A percentile compares a stretch with the other conserved stretches of the same genome.
These are phyloP conservation scores for Lutjanus campechanus DNA, from an alignment of 2,797 vertebrate genomes.

Conservation along the genomic window DNA sequence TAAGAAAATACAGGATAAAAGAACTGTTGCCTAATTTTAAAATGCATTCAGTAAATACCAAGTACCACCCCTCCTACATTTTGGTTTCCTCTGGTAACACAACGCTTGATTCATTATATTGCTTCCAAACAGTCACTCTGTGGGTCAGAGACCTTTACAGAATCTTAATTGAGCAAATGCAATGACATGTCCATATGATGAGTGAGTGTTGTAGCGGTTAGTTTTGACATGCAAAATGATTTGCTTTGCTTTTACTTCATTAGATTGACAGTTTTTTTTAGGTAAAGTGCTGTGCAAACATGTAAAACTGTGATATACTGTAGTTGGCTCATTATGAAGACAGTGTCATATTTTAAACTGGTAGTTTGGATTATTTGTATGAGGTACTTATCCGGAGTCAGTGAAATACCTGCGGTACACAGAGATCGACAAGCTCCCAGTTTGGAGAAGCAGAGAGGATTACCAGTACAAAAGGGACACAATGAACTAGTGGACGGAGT, in stretches of 20 bases:
- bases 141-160: not conserved
- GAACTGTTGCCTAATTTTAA: not conserved
- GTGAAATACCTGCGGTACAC: too few species aligned
- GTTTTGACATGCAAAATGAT: not conserved
- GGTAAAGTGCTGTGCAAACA: conserved; percentile 18
- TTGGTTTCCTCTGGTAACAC: not conserved
- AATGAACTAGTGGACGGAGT: too few species aligned
- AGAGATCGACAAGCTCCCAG: too few species aligned
- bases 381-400: too few species aligned
- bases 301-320: not conserved
- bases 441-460: too few species aligned
- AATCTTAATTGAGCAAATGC: not conserved
- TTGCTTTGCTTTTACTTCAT: not conserved
- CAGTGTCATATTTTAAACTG: not conserved
- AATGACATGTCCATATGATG: not conserved
- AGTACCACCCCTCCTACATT: not conserved
- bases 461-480: too few species aligned
- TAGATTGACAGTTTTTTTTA: not conserved
- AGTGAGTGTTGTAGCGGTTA: not conserved
- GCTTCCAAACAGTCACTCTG: not conserved
- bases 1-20: not conserved
- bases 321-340: not conserved
- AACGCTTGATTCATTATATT: not conserved
- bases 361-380: too few species aligned
- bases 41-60: not conserved